Base-by-base conservation (phyloP, 2,888 invertebrate genomes). In the Mesorhabditis sp. region DNA sequence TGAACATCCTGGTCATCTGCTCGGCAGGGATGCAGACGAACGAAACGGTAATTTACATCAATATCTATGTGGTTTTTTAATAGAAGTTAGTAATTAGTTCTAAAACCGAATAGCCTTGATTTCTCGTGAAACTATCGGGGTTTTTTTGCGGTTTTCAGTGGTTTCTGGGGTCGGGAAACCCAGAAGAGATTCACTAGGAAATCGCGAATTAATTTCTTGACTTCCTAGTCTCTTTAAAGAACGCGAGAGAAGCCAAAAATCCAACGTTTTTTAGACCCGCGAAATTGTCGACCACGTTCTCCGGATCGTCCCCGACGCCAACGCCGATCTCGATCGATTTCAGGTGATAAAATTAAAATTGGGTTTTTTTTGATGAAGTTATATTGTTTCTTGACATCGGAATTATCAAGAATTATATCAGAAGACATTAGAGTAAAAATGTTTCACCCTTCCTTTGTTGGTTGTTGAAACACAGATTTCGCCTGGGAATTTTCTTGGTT, bases 11-110 rank as follows among this genome's bases (percentile, higher is more conserved):
- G 4, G 73, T 78, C 41, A 83, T 83, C 65, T 82, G 83, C 65
- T 70, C 77, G 0, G 82, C 83, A 5, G 83, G 83, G 43, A 77
- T 81, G 77, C 71, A 70, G 67, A 83, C 83, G 4, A 83, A 83
- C 68, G 83, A 83, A 70, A 77, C 76, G 66, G 83, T 83, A 45
- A 66, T 73, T 63, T 50, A 28, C 28, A 28, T 28, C 28, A 28
- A 28, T 2, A 28, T 28, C 28, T 2, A 28, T 28, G 2, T 28
- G 2, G 28, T 28, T 28, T 28, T 28, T 28, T 28, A 28, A 28
- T 28, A 28, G 28, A 28, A 28, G 7, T 28, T 44, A 44, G 42
- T 0, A 63, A 10, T 65, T 15, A 28, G 43, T 65, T 65, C 3
- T 3, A n/a, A 15, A n/a, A 44, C 28, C 1, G 28, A 28, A 1